Evolutionary conservation across 2,797 vertebrate genomes (phyloP), one percentile per base, ranked within the genome.

Genomic region (Thripadectes ignobilis): DNA sequence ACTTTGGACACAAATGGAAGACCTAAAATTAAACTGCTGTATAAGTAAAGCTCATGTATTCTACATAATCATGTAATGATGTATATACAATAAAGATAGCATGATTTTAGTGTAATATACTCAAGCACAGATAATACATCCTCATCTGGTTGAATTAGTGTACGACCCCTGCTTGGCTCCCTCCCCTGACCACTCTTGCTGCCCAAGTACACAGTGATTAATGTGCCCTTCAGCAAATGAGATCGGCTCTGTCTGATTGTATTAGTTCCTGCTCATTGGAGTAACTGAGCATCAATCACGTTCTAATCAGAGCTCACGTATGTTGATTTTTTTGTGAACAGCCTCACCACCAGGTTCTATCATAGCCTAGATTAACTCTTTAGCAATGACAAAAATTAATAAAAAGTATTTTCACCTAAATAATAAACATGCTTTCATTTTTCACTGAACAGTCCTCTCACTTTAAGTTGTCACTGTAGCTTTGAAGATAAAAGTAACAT

Each of bases 211-310:
- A 52, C 2, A 46, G 87, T 96, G 96, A 97, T 97, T 97, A 97
- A 97, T 96, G 95, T 94, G 91, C 69, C 78, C 93, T 95, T 92
- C 95, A 92, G 89, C 94, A 97, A 95, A 95, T 88, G 95, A 93
- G 95, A 95, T 89, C 23, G 1, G 84, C 38, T 93, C 95, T 95
- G 95, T 93, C 96, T 96, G 94, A 96, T 93, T 66, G 18, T 54
- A 88, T 97, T 96, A 96, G 95, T 89, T 97, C 94, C 95, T 92
- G 72, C 57, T 95, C 95, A 95, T 95, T 95, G 95, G 83, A 95
- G 91, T 89, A 96, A 93, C 92, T 81, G 91, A 95, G 95, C 95
- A 97, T 97, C 95, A 97, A 96, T 97, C 96, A 96, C 77, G 62
- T 95, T 92, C 96, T 97, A 96, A 97, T 97, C 95, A 97, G 59